phyloP scores from a whole-genome alignment of 2,888 invertebrate genomes.

The Aelia acuminata region DNA sequence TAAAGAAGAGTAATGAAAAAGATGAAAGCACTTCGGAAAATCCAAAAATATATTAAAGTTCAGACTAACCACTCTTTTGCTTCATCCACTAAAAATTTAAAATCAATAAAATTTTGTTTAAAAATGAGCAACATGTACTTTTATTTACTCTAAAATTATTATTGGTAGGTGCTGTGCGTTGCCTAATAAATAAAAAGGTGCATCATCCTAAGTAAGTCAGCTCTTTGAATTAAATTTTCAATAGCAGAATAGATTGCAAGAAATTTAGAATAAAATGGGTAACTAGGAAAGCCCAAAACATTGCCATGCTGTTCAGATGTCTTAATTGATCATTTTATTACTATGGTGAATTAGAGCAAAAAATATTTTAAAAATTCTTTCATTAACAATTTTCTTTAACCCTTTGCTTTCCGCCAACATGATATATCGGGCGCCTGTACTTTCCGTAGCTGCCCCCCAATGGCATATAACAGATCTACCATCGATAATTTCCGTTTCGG shows the following conservation, averaged over 20 bases:
- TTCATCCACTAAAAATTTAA: constrained; percentile 48
- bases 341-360: background rate
- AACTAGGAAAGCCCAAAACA: background rate
- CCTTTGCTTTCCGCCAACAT: too few relatives aligned
- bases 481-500: too few relatives aligned
- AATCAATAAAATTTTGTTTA: constrained; percentile 31
- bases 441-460: too few relatives aligned
- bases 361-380: background rate
- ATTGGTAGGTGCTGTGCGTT: constrained; percentile 33
- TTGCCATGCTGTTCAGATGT: background rate
- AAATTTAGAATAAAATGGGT: background rate
- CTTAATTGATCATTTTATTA: background rate
- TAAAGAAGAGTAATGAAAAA: constrained; percentile 48
- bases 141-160: constrained; percentile 19
- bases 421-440: too few relatives aligned
- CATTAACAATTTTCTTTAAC: background rate
- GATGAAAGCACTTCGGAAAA: constrained; percentile 47
- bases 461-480: too few relatives aligned
- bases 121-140: constrained; percentile 25
- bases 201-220: constrained; percentile 20
- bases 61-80: constrained; percentile 48
- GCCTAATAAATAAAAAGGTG: background rate
- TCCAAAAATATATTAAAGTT: constrained; percentile 44
- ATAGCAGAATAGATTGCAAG: constrained; percentile 6
- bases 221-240: background rate